These are phyloP conservation scores for Channa argus DNA, from an alignment of 2,113 vertebrate genomes.

Conservation along the genomic window DNA sequence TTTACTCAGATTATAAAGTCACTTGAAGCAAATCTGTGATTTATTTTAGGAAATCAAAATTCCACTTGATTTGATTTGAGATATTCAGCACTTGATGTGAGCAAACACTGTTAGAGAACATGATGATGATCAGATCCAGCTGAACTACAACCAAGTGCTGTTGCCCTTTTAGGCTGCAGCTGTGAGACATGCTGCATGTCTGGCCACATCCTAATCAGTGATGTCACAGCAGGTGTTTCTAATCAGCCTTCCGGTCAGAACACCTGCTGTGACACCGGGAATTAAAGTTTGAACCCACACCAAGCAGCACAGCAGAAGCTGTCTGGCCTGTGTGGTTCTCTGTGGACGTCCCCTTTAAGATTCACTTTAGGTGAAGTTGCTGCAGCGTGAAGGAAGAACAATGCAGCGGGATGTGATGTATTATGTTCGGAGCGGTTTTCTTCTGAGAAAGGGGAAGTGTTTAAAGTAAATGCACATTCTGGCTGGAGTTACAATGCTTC, in stretches of 20 bases:
- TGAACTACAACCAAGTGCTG: not conserved
- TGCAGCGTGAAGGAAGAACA: not conserved
- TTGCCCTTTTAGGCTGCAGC: not conserved
- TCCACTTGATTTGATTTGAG: not conserved
- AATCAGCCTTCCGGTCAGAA: slow-evolving; percentile 16
- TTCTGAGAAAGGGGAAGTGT: not conserved
- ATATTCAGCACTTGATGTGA: not conserved
- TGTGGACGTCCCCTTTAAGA: not conserved
- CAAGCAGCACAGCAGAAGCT: too few species aligned
- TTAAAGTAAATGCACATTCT: not conserved
- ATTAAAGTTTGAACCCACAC: not conserved
- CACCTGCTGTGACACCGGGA: not conserved
- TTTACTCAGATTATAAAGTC: too few species aligned
- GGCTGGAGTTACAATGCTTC: not conserved
- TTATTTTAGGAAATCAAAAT: too few species aligned
- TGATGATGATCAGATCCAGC: not conserved
- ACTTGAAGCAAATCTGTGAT: too few species aligned
- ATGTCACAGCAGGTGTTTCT: slow-evolving; percentile 21
- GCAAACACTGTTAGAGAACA: not conserved
- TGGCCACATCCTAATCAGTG: slow-evolving; percentile 13
- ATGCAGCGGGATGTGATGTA: not conserved
- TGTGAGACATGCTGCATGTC: not conserved
- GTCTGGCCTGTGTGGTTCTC: not conserved
- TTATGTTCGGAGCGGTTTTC: not conserved
- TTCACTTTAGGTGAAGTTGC: not conserved